phyloP scores from a whole-genome alignment of 2,113 vertebrate species.

The Pogonocichla stellata region DNA sequence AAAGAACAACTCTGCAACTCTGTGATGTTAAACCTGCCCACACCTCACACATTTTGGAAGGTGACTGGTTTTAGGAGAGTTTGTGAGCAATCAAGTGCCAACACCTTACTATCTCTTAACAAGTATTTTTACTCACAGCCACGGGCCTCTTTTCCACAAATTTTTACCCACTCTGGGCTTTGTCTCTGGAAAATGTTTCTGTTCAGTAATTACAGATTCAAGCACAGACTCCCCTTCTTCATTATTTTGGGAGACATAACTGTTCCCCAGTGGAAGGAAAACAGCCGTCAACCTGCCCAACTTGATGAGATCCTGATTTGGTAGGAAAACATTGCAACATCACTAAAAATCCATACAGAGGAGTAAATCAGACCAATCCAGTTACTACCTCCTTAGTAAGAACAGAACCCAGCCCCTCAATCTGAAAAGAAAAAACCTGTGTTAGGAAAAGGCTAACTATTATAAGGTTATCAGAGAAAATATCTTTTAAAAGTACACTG shows the following conservation, averaged over 20 bases:
- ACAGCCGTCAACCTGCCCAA: neutral
- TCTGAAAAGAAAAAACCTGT: neutral
- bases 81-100: neutral
- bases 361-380: neutral
- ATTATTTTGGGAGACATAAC: neutral
- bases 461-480: neutral
- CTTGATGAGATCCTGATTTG: neutral
- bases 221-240: neutral
- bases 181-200: neutral
- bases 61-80: neutral
- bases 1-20: neutral
- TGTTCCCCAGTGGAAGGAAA: neutral
- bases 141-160: rapidly evolving
- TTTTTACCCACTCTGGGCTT: neutral
- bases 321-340: neutral
- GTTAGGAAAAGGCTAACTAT: neutral
- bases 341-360: neutral
- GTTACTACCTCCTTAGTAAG: neutral
- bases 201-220: neutral
- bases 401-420: neutral
- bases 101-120: neutral
- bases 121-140: neutral
- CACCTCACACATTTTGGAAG: neutral
- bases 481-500: neutral
- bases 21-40: neutral